These are phyloP conservation scores for Coleophora deauratella DNA, from an alignment of 2,888 invertebrate genomes.

Conservation along the genomic window DNA sequence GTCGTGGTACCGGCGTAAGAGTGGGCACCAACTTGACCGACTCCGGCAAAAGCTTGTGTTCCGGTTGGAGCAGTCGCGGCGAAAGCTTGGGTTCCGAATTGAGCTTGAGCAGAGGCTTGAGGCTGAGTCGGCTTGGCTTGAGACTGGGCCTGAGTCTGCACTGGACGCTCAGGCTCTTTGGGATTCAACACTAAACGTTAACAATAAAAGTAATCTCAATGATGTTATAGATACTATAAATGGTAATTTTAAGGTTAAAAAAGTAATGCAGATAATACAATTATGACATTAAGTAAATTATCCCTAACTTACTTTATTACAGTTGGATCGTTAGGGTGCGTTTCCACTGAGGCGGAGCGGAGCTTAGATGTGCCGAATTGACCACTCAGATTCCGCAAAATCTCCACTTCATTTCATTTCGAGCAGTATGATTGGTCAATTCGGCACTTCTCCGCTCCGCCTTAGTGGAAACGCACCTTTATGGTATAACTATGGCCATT, in stretches of 20 bases:
- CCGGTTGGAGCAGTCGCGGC: not conserved
- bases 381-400: too few species aligned
- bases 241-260: not conserved
- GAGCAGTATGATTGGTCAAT: too few species aligned
- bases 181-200: conserved; percentile 53
- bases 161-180: conserved; percentile 32
- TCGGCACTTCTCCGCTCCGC: too few species aligned
- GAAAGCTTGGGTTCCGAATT: not conserved
- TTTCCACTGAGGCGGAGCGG: too few species aligned
- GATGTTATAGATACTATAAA: not conserved
- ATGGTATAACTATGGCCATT: too few species aligned
- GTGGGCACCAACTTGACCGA: not conserved
- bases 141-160: not conserved
- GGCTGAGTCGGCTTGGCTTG: conserved; percentile 1
- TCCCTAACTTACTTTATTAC: too few species aligned
- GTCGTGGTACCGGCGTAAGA: not conserved
- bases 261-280: conserved; percentile 1
- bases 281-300: not conserved
- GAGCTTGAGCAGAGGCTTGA: not conserved
- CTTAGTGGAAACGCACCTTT: too few species aligned
- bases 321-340: too few species aligned
- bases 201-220: conserved; percentile 4
- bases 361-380: too few species aligned
- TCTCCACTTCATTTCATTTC: too few species aligned
- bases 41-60: not conserved